Evolutionary conservation across 1,140 invertebrate genomes (phyloP).

Genomic region (Drosophila ambigua): DNA sequence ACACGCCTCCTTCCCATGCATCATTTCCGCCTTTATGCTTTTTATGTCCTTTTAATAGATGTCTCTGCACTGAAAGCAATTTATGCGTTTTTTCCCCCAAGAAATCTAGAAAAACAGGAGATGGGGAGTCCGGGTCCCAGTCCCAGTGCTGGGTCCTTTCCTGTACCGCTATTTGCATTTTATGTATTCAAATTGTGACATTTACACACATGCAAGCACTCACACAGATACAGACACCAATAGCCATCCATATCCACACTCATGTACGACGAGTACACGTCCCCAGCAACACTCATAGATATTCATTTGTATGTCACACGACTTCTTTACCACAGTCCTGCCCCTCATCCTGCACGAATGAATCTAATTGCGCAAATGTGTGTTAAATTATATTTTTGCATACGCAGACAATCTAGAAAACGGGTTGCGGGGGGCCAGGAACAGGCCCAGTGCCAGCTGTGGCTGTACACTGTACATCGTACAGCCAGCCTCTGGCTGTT

Average conservation of each 20-base stretch:
- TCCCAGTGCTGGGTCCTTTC: slow-evolving; percentile 43
- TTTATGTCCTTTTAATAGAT: slow-evolving; percentile 81
- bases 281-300: slow-evolving; percentile 65
- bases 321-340: slow-evolving; percentile 21
- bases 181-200: slow-evolving; percentile 82
- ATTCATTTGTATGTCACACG: slow-evolving; percentile 77
- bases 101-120: slow-evolving; percentile 45
- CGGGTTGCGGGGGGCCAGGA: slow-evolving; percentile 20
- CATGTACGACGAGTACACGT: slow-evolving; percentile 33
- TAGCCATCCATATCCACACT: slow-evolving; percentile 11
- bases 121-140: slow-evolving; percentile 34
- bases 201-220: slow-evolving; percentile 64
- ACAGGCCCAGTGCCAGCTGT: slow-evolving; percentile 10
- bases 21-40: slow-evolving; percentile 76
- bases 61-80: slow-evolving; percentile 75
- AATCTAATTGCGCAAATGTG: slow-evolving; percentile 82
- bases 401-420: slow-evolving; percentile 68
- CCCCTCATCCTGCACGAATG: slow-evolving; percentile 68
- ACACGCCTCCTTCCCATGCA: slow-evolving; percentile 51
- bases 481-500: not conserved
- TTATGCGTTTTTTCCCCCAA: slow-evolving; percentile 57
- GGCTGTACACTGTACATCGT: slow-evolving; percentile 17
- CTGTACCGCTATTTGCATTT: slow-evolving; percentile 72
- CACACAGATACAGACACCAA: slow-evolving; percentile 7
- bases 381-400: slow-evolving; percentile 82